Conservation (phyloP, 2,113 vertebrate genomes). For the Vidua chalybeata region DNA sequence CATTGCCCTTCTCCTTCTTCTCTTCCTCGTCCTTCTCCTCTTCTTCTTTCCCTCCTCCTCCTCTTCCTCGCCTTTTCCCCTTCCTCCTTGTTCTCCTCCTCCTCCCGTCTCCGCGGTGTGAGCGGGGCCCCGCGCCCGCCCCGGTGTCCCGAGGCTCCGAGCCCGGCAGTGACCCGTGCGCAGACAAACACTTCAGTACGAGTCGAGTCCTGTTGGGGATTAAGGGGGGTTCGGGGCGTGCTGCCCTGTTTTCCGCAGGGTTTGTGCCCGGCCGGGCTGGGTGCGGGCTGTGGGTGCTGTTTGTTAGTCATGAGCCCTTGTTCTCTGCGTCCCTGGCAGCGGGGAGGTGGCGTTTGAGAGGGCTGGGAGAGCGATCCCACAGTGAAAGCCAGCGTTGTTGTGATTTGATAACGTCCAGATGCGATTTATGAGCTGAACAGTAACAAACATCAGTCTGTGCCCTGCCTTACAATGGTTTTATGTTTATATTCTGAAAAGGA, state of each 20-base stretch:
- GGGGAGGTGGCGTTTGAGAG: neutral
- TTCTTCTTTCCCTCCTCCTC: neutral
- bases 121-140: neutral
- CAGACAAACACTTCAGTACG: fast-evolving
- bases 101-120: neutral
- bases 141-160: neutral
- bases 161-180: fast-evolving
- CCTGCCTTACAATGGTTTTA: fast-evolving
- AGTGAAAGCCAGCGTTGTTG: fast-evolving
- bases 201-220: fast-evolving
- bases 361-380: fast-evolving
- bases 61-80: neutral
- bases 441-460: fast-evolving
- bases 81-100: neutral
- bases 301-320: neutral
- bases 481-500: too few relatives aligned
- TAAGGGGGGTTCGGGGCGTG: fast-evolving
- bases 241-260: fast-evolving
- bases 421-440: neutral
- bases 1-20: neutral
- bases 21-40: too few relatives aligned
- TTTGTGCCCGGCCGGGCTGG: neutral
- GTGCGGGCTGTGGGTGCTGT: neutral
- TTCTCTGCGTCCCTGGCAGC: neutral
- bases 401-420: neutral